Percentiles rank a stretch among this genome's conserved stretches.
Evolutionary conservation across 1,140 invertebrate species (phyloP).

Genomic region (Triops cancriformis): DNA sequence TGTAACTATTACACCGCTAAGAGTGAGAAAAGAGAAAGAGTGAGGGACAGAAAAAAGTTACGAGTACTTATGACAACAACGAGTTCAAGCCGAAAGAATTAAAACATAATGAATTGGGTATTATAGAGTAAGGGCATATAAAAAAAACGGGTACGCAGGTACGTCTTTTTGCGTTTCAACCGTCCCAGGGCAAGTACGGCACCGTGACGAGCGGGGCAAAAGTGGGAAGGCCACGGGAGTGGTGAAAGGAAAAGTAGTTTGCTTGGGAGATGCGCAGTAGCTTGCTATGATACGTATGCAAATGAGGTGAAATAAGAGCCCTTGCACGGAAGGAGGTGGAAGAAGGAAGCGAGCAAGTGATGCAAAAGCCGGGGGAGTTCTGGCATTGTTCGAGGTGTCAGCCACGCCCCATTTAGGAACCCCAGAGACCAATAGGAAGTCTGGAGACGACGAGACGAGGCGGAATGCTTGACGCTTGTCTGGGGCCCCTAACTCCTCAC

Average conservation of each 20-base stretch:
- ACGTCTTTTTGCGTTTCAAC: no score
- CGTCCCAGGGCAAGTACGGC: no score
- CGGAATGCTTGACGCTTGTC: not conserved
- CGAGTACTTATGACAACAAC: no score
- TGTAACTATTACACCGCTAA: no score
- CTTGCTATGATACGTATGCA: not conserved
- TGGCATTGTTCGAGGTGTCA: not conserved
- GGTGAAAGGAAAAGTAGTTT: not conserved
- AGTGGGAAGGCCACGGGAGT: not conserved
- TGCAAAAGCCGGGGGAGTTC: not conserved
- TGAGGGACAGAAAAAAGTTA: no score
- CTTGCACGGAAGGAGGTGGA: not conserved
- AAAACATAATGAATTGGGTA: no score
- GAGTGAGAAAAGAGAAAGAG: no score
- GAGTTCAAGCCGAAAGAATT: no score
- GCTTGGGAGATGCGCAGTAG: not conserved
- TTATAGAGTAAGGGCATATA: no score
- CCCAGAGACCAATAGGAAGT: conserved; percentile 12
- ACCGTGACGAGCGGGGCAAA: not conserved
- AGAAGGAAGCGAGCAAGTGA: not conserved
- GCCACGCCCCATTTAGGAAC: not conserved
- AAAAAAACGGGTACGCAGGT: no score
- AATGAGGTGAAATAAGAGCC: conserved; percentile 10
- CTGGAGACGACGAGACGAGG: conserved; percentile 6
- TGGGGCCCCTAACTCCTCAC: not conserved